Evolutionary conservation across 1,140 invertebrate species (phyloP).

Genomic region (Ditylenchus dipsaci): DNA sequence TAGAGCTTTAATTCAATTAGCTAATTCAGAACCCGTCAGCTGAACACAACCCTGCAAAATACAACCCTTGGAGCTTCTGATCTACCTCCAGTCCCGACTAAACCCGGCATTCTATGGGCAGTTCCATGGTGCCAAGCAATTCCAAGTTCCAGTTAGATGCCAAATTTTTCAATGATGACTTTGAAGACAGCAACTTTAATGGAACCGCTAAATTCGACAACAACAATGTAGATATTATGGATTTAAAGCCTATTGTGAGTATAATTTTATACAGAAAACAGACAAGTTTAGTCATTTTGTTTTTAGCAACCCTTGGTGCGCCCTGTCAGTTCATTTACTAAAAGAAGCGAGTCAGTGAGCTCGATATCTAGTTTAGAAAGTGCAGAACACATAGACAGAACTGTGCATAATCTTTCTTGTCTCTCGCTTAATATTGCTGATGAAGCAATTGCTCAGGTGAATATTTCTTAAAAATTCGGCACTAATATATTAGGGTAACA

Average conservation of each 20-base stretch:
- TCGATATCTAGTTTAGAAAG: slow-evolving; percentile 34
- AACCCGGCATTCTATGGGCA: background rate
- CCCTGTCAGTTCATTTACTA: slow-evolving; percentile 16
- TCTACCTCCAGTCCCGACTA: background rate
- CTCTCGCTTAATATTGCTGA: slow-evolving; percentile 27
- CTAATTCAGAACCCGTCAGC: background rate
- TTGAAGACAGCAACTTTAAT: slow-evolving; percentile 4
- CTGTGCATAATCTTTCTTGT: slow-evolving; percentile 33
- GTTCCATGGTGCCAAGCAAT: background rate
- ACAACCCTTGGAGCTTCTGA: background rate
- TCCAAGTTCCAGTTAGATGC: slow-evolving; percentile 25
- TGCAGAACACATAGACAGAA: slow-evolving; percentile 27
- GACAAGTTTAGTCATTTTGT: background rate
- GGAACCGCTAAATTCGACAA: slow-evolving; percentile 2
- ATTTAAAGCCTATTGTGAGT: slow-evolving; percentile 27
- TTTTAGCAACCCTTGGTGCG: slow-evolving; percentile 31
- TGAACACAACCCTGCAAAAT: background rate
- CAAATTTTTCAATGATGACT: slow-evolving; percentile 25
- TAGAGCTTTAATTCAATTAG: background rate
- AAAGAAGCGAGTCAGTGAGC: slow-evolving; percentile 26
- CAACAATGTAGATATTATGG: slow-evolving; percentile 10
- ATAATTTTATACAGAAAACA: no score
- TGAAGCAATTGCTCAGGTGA: slow-evolving; percentile 28
- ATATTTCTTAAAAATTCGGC: no score
- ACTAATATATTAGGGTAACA: no score